Evolutionary conservation across 2,888 invertebrate species (phyloP).

Genomic region (Proisotoma minuta): DNA sequence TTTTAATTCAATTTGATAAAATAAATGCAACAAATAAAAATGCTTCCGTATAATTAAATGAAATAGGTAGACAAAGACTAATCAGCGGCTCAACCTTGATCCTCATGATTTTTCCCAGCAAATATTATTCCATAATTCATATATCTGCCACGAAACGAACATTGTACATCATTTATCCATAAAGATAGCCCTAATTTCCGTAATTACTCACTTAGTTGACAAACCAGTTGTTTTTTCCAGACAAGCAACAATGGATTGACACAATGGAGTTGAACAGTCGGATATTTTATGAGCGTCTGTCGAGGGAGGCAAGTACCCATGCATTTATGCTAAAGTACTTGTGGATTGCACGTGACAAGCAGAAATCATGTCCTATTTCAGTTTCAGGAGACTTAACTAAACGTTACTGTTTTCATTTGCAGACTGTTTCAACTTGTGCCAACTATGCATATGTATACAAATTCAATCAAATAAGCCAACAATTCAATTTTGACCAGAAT

Average conservation of each 20-base stretch:
- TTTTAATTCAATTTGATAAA: neutral
- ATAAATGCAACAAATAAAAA: neutral
- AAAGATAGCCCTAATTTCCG: neutral
- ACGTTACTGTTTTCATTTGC: neutral
- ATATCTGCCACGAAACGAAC: neutral
- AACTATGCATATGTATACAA: too few species aligned
- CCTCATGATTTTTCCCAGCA: slow-evolving; percentile 2
- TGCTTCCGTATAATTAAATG: neutral
- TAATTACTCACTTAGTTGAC: slow-evolving; percentile 4
- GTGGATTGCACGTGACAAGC: slow-evolving; percentile 45
- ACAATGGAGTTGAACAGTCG: slow-evolving; percentile 7
- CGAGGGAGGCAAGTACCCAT: slow-evolving; percentile 10
- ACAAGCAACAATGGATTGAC: slow-evolving; percentile 6
- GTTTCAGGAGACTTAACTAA: neutral
- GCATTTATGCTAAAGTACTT: slow-evolving; percentile 28
- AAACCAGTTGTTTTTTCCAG: slow-evolving; percentile 13
- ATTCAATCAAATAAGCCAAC: neutral
- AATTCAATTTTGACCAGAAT: neutral
- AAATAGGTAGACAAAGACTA: neutral
- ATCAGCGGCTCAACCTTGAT: neutral
- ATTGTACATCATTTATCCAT: neutral
- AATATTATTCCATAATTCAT: neutral
- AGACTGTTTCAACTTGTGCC: slow-evolving; percentile 7
- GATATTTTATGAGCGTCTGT: slow-evolving; percentile 16
- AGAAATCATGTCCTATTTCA: slow-evolving; percentile 44